A percentile compares a stretch with the other conserved stretches of the same genome.
Evolutionary conservation across 1,140 invertebrate genomes (phyloP).

Genomic region (Euura saliciscinereae): DNA sequence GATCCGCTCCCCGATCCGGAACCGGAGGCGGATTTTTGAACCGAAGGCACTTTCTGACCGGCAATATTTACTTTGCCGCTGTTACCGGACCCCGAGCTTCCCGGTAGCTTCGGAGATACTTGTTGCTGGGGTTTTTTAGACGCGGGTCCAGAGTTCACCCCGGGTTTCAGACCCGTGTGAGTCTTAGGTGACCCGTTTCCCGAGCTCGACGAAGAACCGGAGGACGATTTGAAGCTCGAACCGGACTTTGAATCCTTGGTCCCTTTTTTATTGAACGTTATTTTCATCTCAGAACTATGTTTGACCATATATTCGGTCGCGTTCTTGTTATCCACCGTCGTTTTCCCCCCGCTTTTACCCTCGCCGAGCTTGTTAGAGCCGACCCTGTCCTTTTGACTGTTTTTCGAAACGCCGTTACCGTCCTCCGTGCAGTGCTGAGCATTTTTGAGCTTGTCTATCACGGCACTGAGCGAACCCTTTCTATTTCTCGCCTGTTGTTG

Average conservation of each 20-base stretch:
- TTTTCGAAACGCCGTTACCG: slow-evolving; percentile 30
- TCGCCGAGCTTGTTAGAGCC: slow-evolving; percentile 58
- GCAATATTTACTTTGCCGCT: slow-evolving; percentile 43
- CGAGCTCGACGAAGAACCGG: slow-evolving; percentile 35
- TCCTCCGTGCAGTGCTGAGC: slow-evolving; percentile 68
- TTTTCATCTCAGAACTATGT: slow-evolving; percentile 83
- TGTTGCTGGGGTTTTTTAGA: slow-evolving; percentile 74
- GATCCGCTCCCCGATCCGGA: slow-evolving; percentile 35
- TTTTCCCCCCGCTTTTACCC: slow-evolving; percentile 62
- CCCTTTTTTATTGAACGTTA: slow-evolving; percentile 87
- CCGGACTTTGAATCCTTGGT: slow-evolving; percentile 68
- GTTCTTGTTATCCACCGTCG: slow-evolving; percentile 70
- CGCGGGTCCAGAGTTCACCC: slow-evolving; percentile 79
- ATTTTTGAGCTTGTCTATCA: slow-evolving; percentile 85
- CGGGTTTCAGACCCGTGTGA: slow-evolving; percentile 83
- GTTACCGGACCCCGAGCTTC: slow-evolving; percentile 42
- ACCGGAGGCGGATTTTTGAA: slow-evolving; percentile 42
- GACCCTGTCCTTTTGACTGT: slow-evolving; percentile 34
- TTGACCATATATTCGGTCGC: slow-evolving; percentile 85
- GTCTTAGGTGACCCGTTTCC: slow-evolving; percentile 74
- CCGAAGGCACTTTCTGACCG: slow-evolving; percentile 60
- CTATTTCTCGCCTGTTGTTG: slow-evolving; percentile 68
- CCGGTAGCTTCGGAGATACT: slow-evolving; percentile 51
- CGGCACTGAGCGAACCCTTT: slow-evolving; percentile 81
- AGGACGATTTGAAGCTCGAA: slow-evolving; percentile 48